Evolutionary conservation across 2,797 vertebrate genomes (phyloP).

Genomic region (Champsocephalus esox): DNA sequence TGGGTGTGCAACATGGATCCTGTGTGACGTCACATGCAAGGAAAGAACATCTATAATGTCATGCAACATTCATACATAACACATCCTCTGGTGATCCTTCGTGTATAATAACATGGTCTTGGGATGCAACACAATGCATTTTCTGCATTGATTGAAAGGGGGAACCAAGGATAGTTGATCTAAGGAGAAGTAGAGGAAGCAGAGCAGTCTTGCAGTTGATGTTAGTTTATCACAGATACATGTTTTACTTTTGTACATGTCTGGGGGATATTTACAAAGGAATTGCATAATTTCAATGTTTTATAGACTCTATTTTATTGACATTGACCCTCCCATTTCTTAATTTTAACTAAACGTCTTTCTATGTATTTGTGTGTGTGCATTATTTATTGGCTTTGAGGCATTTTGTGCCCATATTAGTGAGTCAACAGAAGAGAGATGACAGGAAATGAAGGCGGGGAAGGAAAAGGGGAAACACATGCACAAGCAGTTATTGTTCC

Average conservation of each 20-base stretch:
- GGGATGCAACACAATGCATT: slow-evolving; percentile 15
- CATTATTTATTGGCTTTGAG: slow-evolving; percentile 8
- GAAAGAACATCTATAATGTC: slow-evolving; percentile 4
- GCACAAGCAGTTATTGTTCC: background rate
- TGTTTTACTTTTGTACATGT: background rate
- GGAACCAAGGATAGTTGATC: slow-evolving; percentile 25
- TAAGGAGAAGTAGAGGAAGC: background rate
- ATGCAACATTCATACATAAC: background rate
- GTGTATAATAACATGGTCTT: slow-evolving; percentile 9
- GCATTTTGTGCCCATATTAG: background rate
- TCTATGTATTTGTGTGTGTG: background rate
- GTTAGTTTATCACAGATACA: slow-evolving; percentile 6
- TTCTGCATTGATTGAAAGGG: slow-evolving; percentile 48
- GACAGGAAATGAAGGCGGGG: slow-evolving; percentile 1
- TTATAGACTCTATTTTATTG: background rate
- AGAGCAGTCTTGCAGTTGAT: slow-evolving; percentile 5
- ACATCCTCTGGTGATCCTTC: slow-evolving; percentile 7
- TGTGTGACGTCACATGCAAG: slow-evolving; percentile 54
- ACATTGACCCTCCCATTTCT: no score
- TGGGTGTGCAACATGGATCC: slow-evolving; percentile 61
- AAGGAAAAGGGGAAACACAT: background rate
- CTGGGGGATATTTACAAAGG: background rate
- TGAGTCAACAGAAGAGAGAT: background rate
- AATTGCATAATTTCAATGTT: background rate
- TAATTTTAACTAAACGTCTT: background rate